These are phyloP conservation scores for Cisticola juncidis DNA, from an alignment of 2,113 vertebrate species.

Conservation along the genomic window DNA sequence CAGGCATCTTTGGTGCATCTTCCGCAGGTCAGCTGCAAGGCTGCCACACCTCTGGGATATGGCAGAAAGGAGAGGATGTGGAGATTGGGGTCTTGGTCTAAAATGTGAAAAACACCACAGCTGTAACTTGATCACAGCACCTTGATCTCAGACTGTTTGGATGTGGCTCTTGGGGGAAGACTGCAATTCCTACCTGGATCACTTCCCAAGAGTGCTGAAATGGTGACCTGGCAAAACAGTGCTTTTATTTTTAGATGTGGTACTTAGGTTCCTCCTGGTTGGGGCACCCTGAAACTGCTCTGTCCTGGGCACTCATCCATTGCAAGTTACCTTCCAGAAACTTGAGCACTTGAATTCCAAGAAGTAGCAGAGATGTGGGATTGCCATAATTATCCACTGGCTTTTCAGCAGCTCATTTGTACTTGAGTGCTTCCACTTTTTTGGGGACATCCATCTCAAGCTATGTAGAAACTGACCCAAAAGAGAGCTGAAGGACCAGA, in stretches of 20 bases:
- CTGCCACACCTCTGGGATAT: background rate
- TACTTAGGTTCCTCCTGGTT: background rate
- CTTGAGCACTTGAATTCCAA: background rate
- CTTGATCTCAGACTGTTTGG: background rate
- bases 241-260: background rate
- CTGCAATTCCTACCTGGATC: background rate
- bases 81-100: background rate
- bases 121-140: background rate
- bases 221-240: background rate
- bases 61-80: background rate
- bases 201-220: background rate
- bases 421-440: background rate
- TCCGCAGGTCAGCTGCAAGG: background rate
- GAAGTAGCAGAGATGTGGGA: background rate
- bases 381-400: background rate
- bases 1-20: background rate
- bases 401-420: background rate
- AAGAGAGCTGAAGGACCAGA: background rate
- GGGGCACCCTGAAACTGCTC: background rate
- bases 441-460: background rate
- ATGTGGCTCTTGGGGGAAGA: fast-evolving
- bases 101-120: background rate
- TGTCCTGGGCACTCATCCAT: background rate
- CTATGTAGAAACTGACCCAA: background rate
- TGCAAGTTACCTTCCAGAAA: background rate